Evolutionary conservation across 2,113 vertebrate genomes (phyloP).

Genomic region (Ia io): DNA sequence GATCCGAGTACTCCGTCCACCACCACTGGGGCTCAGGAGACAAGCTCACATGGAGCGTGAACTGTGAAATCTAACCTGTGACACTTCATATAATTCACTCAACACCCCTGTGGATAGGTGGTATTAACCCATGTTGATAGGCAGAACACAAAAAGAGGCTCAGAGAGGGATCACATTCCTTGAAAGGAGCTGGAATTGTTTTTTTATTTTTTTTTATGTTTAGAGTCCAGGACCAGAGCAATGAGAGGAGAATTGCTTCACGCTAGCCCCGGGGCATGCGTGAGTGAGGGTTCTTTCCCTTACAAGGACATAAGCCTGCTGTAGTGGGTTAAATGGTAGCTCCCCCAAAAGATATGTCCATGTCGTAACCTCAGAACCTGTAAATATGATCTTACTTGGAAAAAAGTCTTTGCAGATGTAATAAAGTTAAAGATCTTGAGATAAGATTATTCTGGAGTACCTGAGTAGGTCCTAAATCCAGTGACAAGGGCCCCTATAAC

Average conservation of each 20-base stretch:
- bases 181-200: neutral
- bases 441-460: neutral
- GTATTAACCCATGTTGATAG: neutral
- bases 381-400: neutral
- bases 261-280: neutral
- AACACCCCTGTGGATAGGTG: neutral
- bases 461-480: neutral
- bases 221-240: neutral
- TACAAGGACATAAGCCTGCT: neutral
- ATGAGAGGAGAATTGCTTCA: neutral
- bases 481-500: neutral
- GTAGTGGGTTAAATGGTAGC: neutral
- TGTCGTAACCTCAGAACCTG: neutral
- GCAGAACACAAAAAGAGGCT: neutral
- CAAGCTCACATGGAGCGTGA: neutral
- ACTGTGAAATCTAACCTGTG: neutral
- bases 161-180: neutral
- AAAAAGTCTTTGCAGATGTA: neutral
- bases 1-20: neutral
- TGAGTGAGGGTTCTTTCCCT: neutral
- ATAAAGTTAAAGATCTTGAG: neutral
- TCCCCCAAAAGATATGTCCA: neutral
- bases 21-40: neutral
- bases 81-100: neutral
- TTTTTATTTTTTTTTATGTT: neutral